phyloP scores from a whole-genome alignment of 2,113 vertebrate species.

The Pao palembangensis region DNA sequence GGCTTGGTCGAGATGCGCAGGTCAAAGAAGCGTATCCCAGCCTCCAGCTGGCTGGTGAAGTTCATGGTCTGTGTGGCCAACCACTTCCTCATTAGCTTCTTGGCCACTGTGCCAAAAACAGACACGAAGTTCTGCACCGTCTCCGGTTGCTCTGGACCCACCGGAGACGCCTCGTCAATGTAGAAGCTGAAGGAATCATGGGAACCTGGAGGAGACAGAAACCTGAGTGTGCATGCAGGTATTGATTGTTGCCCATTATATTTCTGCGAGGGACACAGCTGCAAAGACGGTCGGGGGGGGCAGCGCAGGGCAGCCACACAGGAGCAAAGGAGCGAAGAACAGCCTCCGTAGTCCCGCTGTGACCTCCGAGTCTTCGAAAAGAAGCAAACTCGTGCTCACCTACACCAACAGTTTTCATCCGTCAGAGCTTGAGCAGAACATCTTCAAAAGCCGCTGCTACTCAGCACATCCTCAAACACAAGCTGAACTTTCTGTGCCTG shows the following conservation, averaged over 20 bases:
- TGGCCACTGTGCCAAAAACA: slow-evolving; percentile 95
- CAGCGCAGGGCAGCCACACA: neutral
- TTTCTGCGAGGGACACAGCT: slow-evolving; percentile 11
- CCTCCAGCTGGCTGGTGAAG: slow-evolving; percentile 89
- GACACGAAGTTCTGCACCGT: slow-evolving; percentile 98
- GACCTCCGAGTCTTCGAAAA: slow-evolving; percentile 23
- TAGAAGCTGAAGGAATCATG: slow-evolving; percentile 99
- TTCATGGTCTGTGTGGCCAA: slow-evolving; percentile 98
- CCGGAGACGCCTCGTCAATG: slow-evolving; percentile 95
- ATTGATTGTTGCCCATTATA: slow-evolving; percentile 1
- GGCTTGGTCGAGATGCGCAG: slow-evolving; percentile 98
- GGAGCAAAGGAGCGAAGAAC: slow-evolving; percentile 1
- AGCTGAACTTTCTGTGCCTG: no score
- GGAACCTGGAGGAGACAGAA: slow-evolving; percentile 79
- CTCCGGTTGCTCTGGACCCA: slow-evolving; percentile 95
- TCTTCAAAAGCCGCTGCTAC: neutral
- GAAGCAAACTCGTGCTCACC: slow-evolving; percentile 1
- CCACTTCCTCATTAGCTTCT: slow-evolving; percentile 98
- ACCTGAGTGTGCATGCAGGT: slow-evolving; percentile 23
- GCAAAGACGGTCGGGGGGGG: slow-evolving; percentile 4
- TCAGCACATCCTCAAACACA: no score
- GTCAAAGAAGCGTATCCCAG: slow-evolving; percentile 94
- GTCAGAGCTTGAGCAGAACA: neutral
- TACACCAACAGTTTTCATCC: slow-evolving; percentile 1
- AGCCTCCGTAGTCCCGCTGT: neutral